Base-by-base conservation (phyloP, 2,113 vertebrate species). In the Danionella cerebrum region DNA sequence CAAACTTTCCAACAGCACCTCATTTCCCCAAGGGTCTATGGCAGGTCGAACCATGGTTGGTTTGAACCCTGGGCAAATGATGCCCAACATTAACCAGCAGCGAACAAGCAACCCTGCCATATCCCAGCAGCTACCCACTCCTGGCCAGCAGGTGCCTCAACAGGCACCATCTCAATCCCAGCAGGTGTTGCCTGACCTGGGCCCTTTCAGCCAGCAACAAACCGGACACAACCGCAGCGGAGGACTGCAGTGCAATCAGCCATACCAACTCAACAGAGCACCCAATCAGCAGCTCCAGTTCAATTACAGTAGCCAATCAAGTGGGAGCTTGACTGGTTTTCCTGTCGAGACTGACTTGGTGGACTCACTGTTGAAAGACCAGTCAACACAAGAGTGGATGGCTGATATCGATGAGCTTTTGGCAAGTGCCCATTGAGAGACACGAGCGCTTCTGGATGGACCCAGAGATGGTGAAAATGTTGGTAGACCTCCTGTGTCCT, bases 381-480 rank as follows among this genome's bases (percentile, higher is more conserved):
- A 94, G 88, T 92, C 91, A 84, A 90, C 94, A 0, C 94, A 98
- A 83, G 95, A 98, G 77, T 98, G 95, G 95, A 98, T 98, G 87
- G 93, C 88, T 7, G 95, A 98, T 59, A 83, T 98, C 83, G 93
- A 98, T 1, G 94, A 96, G 55, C 88, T 98, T 67, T 83, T 98
- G 59, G 94, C 94, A 73, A 89, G 87, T 78, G 94, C 96, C 82
- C 95, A 84, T 69, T 85, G 84, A 74, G 21, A 4, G 4, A 13
- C 6, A 0, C 13, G 27, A 38, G 11, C 9, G 2, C 35, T 11
- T 75, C 58, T 65, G 51, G 74, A 75, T 65, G 9, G 29, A 42
- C 29, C 36, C 13, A 24, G 14, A 35, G n/a, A 53, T 27, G 50
- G 16, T 29, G 31, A 65, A 27, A 12, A 48, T 35, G 41, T 41